Evolutionary conservation across 2,888 invertebrate genomes (phyloP).

Genomic region (Drosophila colorata): DNA sequence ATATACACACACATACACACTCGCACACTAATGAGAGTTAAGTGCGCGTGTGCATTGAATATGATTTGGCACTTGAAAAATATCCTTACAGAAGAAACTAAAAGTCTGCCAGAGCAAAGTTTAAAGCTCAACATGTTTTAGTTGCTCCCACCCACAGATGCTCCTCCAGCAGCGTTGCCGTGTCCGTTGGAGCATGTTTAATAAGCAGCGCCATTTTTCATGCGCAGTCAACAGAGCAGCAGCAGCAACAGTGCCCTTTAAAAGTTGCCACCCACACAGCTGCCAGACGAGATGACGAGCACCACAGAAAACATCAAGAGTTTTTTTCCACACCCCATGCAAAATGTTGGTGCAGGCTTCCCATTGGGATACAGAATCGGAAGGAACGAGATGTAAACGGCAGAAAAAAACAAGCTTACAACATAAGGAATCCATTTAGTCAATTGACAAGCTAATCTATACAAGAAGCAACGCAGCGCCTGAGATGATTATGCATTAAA

Average conservation of each 20-base stretch:
- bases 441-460: conserved; percentile 15
- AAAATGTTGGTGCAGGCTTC: conserved; percentile 44
- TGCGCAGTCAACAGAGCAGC: conserved; percentile 60
- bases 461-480: conserved; percentile 1
- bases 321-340: conserved; percentile 29
- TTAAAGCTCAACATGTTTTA: conserved; percentile 64
- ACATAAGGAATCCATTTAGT: conserved; percentile 11
- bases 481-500: conserved; percentile 6
- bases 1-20: conserved; percentile 12
- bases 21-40: conserved; percentile 50
- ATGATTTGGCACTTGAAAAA: conserved; percentile 42
- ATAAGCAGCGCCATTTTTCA: conserved; percentile 73
- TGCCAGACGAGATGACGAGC: conserved; percentile 38
- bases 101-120: conserved; percentile 52
- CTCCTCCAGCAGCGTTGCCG: conserved; percentile 22
- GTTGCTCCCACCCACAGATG: conserved; percentile 10
- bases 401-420: background rate
- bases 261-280: conserved; percentile 30
- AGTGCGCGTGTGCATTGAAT: conserved; percentile 46
- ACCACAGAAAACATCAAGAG: conserved; percentile 25
- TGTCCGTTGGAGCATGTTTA: conserved; percentile 73
- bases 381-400: background rate
- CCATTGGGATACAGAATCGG: background rate
- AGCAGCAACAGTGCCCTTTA: conserved; percentile 23
- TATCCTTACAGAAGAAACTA: conserved; percentile 9